Evolutionary conservation across 2,888 invertebrate genomes (phyloP), one percentile per base, ranked within the genome.

Genomic region (Acleris holmiana): DNA sequence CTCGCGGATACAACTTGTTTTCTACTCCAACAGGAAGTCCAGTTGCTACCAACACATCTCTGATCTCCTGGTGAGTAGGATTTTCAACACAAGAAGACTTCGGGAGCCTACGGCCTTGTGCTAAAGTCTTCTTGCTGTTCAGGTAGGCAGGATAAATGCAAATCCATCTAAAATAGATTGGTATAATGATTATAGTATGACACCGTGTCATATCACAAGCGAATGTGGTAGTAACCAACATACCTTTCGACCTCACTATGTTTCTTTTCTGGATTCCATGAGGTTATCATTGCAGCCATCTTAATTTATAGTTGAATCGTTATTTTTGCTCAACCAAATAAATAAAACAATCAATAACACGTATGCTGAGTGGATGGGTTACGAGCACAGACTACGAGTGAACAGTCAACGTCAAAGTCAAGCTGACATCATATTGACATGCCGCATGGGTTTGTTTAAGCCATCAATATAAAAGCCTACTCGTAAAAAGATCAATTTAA

Each of bases 71-170:
- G 83, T 96, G 96, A 0, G 98, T 98, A 15, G 99, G 99, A 86
- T 99, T 98, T 75, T 99, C 98, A 0, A 99, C 96, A 83, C 98
- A 98, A 82, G 95, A 95, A 2, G 95, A 94, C 86, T 98, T 98
- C 1, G 97, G 89, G 21, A 99, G 91, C 73, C 95, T 94, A 40
- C 99, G 94, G 5, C 99, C 99, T 85, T 98, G 96, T 1, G 97
- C 97, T 17, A 97, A 84, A 0, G 98, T 97, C 84, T 97, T 98
- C 81, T 98, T 98, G 76, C 96, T 97, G 82, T 99, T 99, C 56
- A 99, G 93, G 77, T 99, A 99, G 0, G 98, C 96, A 62, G 99
- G 99, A 86, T 99, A 99, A 68, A 99, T 95, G 82, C 98, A 98
- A 64, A 99, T 94, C 99, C 99, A 99, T 81, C 97, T 97, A 90